A percentile compares a stretch with the other conserved stretches of the same genome.
Conservation (phyloP, 2,113 vertebrate species). For the Apteryx mantelli region DNA sequence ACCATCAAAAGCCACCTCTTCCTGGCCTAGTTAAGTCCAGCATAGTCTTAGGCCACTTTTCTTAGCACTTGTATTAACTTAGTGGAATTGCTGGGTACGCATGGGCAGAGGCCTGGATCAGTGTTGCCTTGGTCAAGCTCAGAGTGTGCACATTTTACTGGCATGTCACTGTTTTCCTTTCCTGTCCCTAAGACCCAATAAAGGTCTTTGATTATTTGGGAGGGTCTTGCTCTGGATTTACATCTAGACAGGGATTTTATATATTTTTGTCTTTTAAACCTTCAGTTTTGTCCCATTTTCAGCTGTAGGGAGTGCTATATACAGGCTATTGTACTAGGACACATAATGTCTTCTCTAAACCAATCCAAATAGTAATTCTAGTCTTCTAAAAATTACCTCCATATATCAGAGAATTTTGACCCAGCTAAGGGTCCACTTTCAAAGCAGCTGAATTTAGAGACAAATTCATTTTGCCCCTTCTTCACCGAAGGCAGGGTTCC, state of each 20-base stretch:
- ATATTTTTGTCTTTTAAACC: not conserved
- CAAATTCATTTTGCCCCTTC: not conserved
- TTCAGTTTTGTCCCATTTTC: not conserved
- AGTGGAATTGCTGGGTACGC: rapidly evolving
- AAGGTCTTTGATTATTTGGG: not conserved
- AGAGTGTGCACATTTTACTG: not conserved
- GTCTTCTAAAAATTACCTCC: not conserved
- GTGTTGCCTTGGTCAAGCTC: not conserved
- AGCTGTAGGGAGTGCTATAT: not conserved
- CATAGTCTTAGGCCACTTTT: not conserved
- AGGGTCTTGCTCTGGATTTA: not conserved
- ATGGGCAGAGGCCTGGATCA: not conserved
- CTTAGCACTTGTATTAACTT: no score
- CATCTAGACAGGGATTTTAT: not conserved
- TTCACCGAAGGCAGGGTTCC: not conserved
- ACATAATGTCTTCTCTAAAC: not conserved
- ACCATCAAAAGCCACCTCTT: no score
- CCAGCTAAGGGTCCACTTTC: not conserved
- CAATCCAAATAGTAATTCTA: not conserved
- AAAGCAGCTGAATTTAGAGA: not conserved
- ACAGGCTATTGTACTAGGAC: not conserved
- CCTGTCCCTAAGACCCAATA: not conserved
- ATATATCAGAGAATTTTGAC: not conserved
- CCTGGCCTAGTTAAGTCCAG: not conserved
- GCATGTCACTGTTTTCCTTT: not conserved